These are phyloP conservation scores for Troides helena DNA, from an alignment of 2,888 invertebrate genomes.

Conservation along the genomic window DNA sequence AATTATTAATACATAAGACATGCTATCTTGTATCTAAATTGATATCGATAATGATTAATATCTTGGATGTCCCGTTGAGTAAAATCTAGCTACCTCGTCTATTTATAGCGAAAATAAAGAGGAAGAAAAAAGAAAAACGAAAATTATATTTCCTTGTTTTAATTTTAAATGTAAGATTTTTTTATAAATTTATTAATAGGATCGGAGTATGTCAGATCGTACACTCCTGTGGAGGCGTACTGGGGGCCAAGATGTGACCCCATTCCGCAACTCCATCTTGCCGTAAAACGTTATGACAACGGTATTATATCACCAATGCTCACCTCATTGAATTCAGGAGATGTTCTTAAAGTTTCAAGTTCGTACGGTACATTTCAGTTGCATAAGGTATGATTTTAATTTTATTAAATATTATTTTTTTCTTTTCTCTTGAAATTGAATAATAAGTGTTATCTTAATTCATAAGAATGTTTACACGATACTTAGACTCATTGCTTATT, in stretches of 20 bases:
- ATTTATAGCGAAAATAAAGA: too few relatives aligned
- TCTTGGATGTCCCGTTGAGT: too few relatives aligned
- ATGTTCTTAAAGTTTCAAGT: slow-evolving; percentile 83
- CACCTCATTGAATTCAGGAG: slow-evolving; percentile 83
- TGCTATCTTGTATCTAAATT: too few relatives aligned
- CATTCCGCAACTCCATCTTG: slow-evolving; percentile 85
- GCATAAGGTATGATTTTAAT: slow-evolving; percentile 57
- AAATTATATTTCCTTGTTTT: too few relatives aligned
- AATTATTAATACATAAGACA: too few relatives aligned
- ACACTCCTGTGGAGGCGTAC: slow-evolving; percentile 85
- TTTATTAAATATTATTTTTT: not conserved
- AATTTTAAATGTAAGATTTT: not conserved
- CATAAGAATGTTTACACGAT: too few relatives aligned
- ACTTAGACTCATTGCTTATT: too few relatives aligned
- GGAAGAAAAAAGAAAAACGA: too few relatives aligned
- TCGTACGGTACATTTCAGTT: slow-evolving; percentile 78
- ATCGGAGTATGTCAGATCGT: slow-evolving; percentile 85
- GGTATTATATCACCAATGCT: slow-evolving; percentile 88
- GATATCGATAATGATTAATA: too few relatives aligned
- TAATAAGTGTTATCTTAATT: not conserved
- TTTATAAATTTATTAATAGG: slow-evolving; percentile 37
- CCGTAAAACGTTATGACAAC: slow-evolving; percentile 89
- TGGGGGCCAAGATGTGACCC: slow-evolving; percentile 48
- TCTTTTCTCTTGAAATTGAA: not conserved
- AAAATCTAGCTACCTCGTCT: too few relatives aligned